A percentile compares a stretch with the other conserved stretches of the same genome.
Conservation (phyloP, 2,888 invertebrate species). For the Oxytorus armatus region DNA sequence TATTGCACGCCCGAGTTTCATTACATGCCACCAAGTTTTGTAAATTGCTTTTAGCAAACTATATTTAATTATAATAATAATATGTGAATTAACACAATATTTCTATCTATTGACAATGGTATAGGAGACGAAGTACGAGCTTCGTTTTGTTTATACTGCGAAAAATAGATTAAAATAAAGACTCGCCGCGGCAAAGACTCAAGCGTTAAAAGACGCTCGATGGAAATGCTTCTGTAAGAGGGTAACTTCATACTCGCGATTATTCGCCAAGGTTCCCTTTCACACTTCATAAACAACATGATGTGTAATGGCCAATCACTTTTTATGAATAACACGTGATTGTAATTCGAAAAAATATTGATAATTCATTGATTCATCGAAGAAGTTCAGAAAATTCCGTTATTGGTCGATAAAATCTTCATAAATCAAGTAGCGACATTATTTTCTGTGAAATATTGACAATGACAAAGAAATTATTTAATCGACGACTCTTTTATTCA, state of each 20-base stretch:
- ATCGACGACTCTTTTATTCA: no score
- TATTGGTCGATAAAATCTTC: no score
- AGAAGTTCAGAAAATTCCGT: neutral
- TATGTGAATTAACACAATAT: conserved; percentile 6
- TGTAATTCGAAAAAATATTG: neutral
- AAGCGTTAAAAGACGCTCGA: neutral
- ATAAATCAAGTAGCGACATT: no score
- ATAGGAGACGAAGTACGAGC: neutral
- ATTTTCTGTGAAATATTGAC: no score
- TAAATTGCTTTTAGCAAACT: neutral
- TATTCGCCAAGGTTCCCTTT: conserved; percentile 64
- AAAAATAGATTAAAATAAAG: neutral
- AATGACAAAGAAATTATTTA: no score
- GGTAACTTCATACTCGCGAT: conserved; percentile 30
- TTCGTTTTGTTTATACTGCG: neutral
- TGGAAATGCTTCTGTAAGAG: conserved; percentile 25
- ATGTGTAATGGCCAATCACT: conserved; percentile 39
- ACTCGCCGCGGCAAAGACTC: neutral
- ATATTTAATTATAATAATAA: conserved; percentile 16
- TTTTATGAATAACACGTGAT: neutral
- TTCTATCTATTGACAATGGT: neutral
- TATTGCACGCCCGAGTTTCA: neutral
- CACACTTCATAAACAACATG: conserved; percentile 41
- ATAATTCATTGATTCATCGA: no score
- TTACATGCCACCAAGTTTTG: no score